These are phyloP conservation scores for Bradysia coprophila DNA, from an alignment of 1,140 invertebrate species.

Conservation along the genomic window DNA sequence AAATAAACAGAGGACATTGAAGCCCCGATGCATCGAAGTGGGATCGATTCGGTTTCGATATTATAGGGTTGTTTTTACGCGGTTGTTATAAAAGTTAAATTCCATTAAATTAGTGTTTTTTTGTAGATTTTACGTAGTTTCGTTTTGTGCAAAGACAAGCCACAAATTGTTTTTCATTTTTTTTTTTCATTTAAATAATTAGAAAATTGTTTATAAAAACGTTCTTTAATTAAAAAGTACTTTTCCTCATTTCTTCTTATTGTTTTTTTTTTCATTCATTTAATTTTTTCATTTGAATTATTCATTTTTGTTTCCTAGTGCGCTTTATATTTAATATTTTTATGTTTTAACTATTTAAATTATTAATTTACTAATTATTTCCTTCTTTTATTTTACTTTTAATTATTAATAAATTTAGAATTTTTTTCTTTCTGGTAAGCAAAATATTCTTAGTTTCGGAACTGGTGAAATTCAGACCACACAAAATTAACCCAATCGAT, in stretches of 20 bases:
- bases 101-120: no score
- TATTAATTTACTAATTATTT: background rate
- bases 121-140: background rate
- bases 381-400: background rate
- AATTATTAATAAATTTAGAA: no score
- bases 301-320: background rate
- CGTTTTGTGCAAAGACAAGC: background rate
- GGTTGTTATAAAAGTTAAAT: no score
- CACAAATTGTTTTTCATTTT: no score
- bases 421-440: no score
- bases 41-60: no score
- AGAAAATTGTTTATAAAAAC: background rate
- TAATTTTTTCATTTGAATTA: background rate
- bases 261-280: background rate
- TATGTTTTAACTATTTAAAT: background rate
- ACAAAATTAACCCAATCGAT: no score
- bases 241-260: background rate
- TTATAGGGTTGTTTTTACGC: no score
- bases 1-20: no score
- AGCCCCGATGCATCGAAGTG: no score
- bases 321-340: background rate
- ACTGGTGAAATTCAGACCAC: no score
- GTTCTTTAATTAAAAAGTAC: background rate
- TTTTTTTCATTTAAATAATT: background rate
- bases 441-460: no score